phyloP scores from a whole-genome alignment of 1,140 invertebrate species.

The Bombus polaris region DNA sequence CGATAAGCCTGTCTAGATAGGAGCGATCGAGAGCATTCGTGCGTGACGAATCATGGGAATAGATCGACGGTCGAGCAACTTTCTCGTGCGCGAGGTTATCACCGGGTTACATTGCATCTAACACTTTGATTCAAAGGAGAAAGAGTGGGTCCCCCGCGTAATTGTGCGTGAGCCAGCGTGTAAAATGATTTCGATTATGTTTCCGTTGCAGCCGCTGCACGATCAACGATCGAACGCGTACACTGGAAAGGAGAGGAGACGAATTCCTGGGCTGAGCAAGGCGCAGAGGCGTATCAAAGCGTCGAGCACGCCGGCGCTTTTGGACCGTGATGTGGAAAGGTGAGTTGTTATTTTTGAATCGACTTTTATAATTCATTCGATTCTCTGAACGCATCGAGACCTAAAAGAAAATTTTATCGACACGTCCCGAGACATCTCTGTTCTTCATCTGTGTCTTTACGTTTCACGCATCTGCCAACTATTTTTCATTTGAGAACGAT shows the following conservation, averaged over 20 bases:
- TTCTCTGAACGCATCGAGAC: background rate
- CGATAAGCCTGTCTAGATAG: slow-evolving; percentile 32
- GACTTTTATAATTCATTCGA: slow-evolving; percentile 42
- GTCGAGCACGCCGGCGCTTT: slow-evolving; percentile 83
- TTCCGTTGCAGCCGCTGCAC: slow-evolving; percentile 79
- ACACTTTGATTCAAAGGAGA: background rate
- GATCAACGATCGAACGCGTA: slow-evolving; percentile 73
- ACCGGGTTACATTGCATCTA: slow-evolving; percentile 2
- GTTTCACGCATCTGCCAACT: background rate
- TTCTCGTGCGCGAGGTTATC: slow-evolving; percentile 57
- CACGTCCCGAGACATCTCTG: too few relatives aligned
- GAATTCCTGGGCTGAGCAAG: slow-evolving; percentile 79
- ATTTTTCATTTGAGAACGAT: background rate
- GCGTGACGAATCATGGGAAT: slow-evolving; percentile 65
- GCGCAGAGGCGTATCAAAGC: slow-evolving; percentile 82
- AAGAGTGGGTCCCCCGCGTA: background rate
- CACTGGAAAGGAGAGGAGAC: slow-evolving; percentile 74
- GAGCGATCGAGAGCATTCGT: slow-evolving; percentile 52
- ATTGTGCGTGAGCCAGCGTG: slow-evolving; percentile 1
- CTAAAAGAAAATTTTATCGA: background rate
- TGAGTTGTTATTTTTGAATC: slow-evolving; percentile 62
- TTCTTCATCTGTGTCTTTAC: background rate
- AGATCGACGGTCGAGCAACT: slow-evolving; percentile 35
- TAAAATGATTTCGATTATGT: slow-evolving; percentile 56
- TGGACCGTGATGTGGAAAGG: slow-evolving; percentile 80